phyloP scores from a whole-genome alignment of 1,140 invertebrate genomes.

The Hycleus cichorii region DNA sequence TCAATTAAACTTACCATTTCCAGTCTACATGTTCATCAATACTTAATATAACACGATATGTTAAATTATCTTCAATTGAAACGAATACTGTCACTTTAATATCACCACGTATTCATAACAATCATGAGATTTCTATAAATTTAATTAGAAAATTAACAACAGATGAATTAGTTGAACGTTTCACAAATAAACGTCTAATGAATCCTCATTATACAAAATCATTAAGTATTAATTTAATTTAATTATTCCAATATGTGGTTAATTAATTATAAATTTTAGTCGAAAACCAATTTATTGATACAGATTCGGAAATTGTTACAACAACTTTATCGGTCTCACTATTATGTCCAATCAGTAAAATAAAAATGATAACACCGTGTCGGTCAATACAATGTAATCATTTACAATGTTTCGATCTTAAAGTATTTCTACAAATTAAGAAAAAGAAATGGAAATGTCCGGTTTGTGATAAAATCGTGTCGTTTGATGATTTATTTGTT shows the following conservation, averaged over 20 bases:
- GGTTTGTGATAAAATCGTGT: conserved; percentile 86
- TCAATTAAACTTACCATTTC: no score
- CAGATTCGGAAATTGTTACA: conserved; percentile 91
- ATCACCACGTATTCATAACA: conserved; percentile 83
- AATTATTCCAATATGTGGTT: neutral
- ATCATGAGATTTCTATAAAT: conserved; percentile 74
- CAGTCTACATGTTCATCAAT: no score
- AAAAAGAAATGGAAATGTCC: conserved; percentile 98
- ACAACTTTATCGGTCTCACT: conserved; percentile 87
- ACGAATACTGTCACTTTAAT: conserved; percentile 78
- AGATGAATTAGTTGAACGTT: conserved; percentile 66
- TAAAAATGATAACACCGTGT: conserved; percentile 87
- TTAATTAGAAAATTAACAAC: conserved; percentile 83
- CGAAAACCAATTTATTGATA: conserved; percentile 83
- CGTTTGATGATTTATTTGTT: conserved; percentile 86
- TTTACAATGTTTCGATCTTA: conserved; percentile 97
- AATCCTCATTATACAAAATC: conserved; percentile 84
- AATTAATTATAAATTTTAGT: conserved; percentile 55
- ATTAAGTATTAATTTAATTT: conserved; percentile 63
- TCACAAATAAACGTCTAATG: conserved; percentile 80
- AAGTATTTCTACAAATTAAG: conserved; percentile 94
- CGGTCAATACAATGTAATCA: conserved; percentile 85
- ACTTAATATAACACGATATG: conserved; percentile 57
- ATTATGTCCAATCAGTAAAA: conserved; percentile 89
- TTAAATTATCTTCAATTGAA: conserved; percentile 88